Evolutionary conservation across 2,888 invertebrate species (phyloP), one percentile per base, ranked within the genome.

Genomic region (Chrysomela aeneicollis): DNA sequence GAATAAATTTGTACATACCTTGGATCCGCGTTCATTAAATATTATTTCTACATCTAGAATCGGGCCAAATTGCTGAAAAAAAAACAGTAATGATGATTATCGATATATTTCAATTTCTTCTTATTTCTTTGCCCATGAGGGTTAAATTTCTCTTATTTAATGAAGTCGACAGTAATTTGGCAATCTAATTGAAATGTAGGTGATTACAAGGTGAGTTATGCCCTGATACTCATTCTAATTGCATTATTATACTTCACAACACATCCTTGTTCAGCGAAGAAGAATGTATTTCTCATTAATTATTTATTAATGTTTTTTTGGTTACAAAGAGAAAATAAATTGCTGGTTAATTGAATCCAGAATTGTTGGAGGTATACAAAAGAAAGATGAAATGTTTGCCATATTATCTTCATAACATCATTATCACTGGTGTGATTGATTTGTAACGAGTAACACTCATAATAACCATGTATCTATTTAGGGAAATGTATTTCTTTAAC

Each of bases 41-140:
- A 98, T 98, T 82, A 98, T 99, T 90, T 99, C 98, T 85, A 98
- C 98, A 87, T 98, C 98, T 85, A 98, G 90, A 84, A 99, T 98
- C 81, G 93, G 92, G 83, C 98, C 98, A 87, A 94, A 98, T 92
- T 97, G 97, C 96, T 97, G 89, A 82, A 91, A 90, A 83, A 82
- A 79, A 85, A 70, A 68, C 46, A 30, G 32, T 18, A 55, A 26
- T 30, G 5, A 18, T 42, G 46, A 50, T 52, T 42, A 62, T 17
- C 42, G 6, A 54, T 19, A 53, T 54, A 18, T 15, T 30, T 18
- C 2, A 12, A 9, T n/a, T n/a, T 12, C 9, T 1, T 49, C 15
- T 49, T 9, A n/a, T 49, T 19, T 49, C 21, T 18, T n/a, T 19
- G n/a, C 21, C 9, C n/a, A 49, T 49, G n/a, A n/a, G n/a, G 10